phyloP scores from a whole-genome alignment of 1,140 invertebrate genomes.

The Diuraphis noxia region DNA sequence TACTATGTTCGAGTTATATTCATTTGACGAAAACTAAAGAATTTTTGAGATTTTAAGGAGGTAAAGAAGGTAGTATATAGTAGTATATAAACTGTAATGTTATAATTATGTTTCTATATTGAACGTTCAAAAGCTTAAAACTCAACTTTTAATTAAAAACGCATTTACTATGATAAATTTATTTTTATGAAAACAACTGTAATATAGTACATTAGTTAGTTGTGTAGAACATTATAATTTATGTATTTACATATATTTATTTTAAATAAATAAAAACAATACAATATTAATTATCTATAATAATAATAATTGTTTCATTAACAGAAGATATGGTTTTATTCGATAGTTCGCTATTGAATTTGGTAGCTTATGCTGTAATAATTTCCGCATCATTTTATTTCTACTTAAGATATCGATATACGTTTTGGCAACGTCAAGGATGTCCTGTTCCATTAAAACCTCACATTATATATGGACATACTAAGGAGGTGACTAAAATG shows the following conservation, averaged over 20 bases:
- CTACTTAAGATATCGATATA: slow-evolving; percentile 45
- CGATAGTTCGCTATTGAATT: neutral
- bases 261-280: neutral
- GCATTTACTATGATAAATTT: neutral
- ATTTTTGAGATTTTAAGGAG: neutral
- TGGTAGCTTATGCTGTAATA: neutral
- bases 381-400: slow-evolving; percentile 1
- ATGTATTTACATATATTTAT: neutral
- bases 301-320: neutral
- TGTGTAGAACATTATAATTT: neutral
- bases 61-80: no score
- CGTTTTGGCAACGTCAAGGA: slow-evolving; percentile 48
- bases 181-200: neutral
- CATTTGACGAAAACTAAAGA: neutral
- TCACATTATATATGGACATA: slow-evolving; percentile 33
- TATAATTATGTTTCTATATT: neutral
- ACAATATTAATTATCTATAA: neutral
- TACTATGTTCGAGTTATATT: neutral
- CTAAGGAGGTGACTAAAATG: slow-evolving; percentile 18
- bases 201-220: neutral
- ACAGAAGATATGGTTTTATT: slow-evolving; percentile 10
- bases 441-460: neutral
- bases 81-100: neutral
- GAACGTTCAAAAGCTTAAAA: neutral
- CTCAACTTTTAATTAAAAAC: neutral